These are phyloP conservation scores for Thera britannica DNA, from an alignment of 2,888 invertebrate species.

Conservation along the genomic window DNA sequence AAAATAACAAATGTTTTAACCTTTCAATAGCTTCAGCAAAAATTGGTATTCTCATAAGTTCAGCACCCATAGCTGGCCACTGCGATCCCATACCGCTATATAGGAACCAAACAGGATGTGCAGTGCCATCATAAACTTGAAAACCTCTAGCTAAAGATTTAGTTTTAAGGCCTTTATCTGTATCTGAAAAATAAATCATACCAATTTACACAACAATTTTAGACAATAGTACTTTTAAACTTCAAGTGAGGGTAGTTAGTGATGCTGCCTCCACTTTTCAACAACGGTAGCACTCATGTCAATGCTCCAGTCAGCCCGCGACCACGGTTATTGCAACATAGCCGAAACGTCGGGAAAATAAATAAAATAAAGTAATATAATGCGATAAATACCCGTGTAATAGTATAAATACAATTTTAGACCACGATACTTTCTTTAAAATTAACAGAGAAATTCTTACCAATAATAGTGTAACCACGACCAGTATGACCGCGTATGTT, in stretches of 20 bases:
- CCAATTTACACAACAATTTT: no score
- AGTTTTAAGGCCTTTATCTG: slow-evolving; percentile 46
- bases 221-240: no score
- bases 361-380: no score
- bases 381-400: no score
- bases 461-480: slow-evolving; percentile 85
- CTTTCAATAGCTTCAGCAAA: slow-evolving; percentile 81
- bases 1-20: slow-evolving; percentile 34
- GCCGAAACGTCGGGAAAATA: no score
- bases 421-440: slow-evolving; percentile 56
- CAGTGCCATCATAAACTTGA: slow-evolving; percentile 47
- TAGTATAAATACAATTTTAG: no score
- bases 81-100: slow-evolving; percentile 87
- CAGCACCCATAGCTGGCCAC: slow-evolving; percentile 87
- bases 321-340: no score
- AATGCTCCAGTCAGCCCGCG: no score
- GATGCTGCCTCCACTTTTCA: no score
- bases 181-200: slow-evolving; percentile 42
- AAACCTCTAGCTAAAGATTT: slow-evolving; percentile 44
- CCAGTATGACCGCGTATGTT: slow-evolving; percentile 84
- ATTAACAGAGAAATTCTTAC: slow-evolving; percentile 38
- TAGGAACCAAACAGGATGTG: slow-evolving; percentile 55
- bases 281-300: no score
- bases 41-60: slow-evolving; percentile 84
- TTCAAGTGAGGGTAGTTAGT: no score